Base-by-base conservation (phyloP, 2,113 vertebrate species). In the Oreochromis aureus region DNA sequence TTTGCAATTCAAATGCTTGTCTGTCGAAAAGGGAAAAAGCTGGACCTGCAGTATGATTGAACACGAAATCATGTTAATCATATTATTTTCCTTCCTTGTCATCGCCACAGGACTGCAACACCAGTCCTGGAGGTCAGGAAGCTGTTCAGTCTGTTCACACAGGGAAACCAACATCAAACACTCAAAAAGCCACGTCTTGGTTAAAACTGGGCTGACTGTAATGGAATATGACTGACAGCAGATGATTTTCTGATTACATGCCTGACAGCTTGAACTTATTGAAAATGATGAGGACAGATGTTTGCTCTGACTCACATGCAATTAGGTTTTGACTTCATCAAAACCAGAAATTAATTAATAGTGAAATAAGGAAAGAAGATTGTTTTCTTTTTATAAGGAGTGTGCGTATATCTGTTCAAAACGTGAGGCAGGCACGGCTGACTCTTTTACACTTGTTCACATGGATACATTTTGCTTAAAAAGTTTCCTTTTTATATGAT, bases 211-310 rank as follows among this genome's bases (percentile, higher is more conserved):
- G 82, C 89, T 82, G 91, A 85, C 85, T 90, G 81, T 95, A 91
- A 89, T 90, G 86, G 79, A 92, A 94, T 80, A 82, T 95, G 95
- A 96, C 87, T 96, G 95, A 96, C 95, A 96, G 94, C 89, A 88
- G 91, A 92, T 92, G 94, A 93, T 95, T 95, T 95, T 94, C 91
- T 95, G 94, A 95, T 96, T 96, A 96, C 93, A 95, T 94, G 95
- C 91, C 92, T 95, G 95, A 96, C 95, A 96, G 94, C 91, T 93
- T 92, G 85, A 93, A 91, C 94, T 95, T 91, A 96, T 90, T 94
- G 95, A 91, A 96, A 96, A 93, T 92, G 91, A 96, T 93, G 94
- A 92, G 93, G 94, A 95, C 95, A 96, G 95, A 95, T 96, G 95
- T 95, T 96, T 94, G 91, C 93, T 95, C 91, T 84, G 91, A 91